Percentiles rank a stretch among this genome's conserved stretches.
Evolutionary conservation across 2,888 invertebrate species (phyloP).

Genomic region (Aphidius colemani): DNA sequence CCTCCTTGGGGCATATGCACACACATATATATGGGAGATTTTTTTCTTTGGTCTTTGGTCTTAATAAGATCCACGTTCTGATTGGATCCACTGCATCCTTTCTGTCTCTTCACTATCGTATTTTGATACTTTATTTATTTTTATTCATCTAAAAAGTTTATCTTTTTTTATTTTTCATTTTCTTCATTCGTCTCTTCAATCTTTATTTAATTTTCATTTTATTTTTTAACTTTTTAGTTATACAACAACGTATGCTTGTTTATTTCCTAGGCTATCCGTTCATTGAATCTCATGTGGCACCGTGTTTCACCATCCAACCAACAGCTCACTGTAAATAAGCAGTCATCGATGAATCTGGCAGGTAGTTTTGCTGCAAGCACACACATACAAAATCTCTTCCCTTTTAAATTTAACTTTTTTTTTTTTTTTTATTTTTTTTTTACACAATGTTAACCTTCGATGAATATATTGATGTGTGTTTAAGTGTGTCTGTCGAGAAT

Average conservation of each 20-base stretch:
- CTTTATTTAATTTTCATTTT: constrained; percentile 30
- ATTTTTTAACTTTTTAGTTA: constrained; percentile 23
- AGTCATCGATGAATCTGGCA: constrained; percentile 54
- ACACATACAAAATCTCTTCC: constrained; percentile 9
- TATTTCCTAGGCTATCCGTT: constrained; percentile 35
- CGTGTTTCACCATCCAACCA: constrained; percentile 40
- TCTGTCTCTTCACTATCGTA: constrained; percentile 26
- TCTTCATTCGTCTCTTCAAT: constrained; percentile 28
- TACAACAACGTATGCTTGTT: constrained; percentile 1
- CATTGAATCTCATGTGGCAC: constrained; percentile 38
- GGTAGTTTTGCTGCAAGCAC: constrained; percentile 22
- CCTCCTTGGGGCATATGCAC: constrained; percentile 47
- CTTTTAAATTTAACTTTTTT: not conserved
- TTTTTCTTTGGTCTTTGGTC: constrained; percentile 9
- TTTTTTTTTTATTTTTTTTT: not conserved
- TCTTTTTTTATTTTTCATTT: constrained; percentile 20
- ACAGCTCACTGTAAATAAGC: constrained; percentile 52
- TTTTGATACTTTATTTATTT: too few relatives aligned
- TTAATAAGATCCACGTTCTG: constrained; percentile 35
- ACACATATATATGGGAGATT: constrained; percentile 31
- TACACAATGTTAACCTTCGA: constrained; percentile 1
- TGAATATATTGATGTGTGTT: constrained; percentile 10
- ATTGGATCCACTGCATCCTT: constrained; percentile 27
- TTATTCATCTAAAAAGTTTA: constrained; percentile 3
- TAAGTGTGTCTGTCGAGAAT: constrained; percentile 31